Base-by-base conservation (phyloP, 1,140 invertebrate genomes). In the Condylostylus longicornis region DNA sequence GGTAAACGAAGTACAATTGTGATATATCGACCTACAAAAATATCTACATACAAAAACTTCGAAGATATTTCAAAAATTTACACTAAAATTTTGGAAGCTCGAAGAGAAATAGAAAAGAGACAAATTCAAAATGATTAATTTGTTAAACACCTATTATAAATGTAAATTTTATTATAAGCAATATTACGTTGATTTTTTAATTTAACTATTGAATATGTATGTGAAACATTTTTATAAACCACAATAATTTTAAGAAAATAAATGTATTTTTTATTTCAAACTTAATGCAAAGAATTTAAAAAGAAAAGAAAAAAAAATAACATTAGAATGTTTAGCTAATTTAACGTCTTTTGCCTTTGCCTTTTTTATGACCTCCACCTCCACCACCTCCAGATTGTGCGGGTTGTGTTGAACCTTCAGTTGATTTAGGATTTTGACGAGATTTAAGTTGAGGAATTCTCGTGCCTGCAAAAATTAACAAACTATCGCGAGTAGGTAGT, bases 401-500 rank as follows among this genome's bases (percentile, higher is more conserved):
- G 21, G 42, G 31, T 29, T 12, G 28, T 12, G 44, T 40, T 14
- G 45, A 46, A 4, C 37, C 45, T 5, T 18, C 25, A 6, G n/a
- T n/a, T n/a, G 54, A 9, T 38, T 58, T 54, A n/a, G n/a, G n/a
- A 37, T 53, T 56, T 37, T 60, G 57, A 41, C 87, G 68, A 10
- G 77, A 75, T 63, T 96, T 97, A 31, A 96, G 61, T 61, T 94
- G 93, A 1, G 90, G 90, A 55, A 97, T 96, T 51, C 77, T 86
- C 42, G 79, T 74, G 25, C 78, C 81, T 28, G 90, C 56, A 61
- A 84, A 76, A 14, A 71, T 48, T 60, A 93, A 70, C 1, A 95
- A 46, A 35, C 81, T 76, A 48, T 86, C 75, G 44, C 87, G 75
- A 3, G 73, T 76, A 2, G 77, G 67, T 59, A 84, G 91, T 34